Evolutionary conservation across 2,888 invertebrate genomes (phyloP).

Genomic region (Pollenia amentaria): DNA sequence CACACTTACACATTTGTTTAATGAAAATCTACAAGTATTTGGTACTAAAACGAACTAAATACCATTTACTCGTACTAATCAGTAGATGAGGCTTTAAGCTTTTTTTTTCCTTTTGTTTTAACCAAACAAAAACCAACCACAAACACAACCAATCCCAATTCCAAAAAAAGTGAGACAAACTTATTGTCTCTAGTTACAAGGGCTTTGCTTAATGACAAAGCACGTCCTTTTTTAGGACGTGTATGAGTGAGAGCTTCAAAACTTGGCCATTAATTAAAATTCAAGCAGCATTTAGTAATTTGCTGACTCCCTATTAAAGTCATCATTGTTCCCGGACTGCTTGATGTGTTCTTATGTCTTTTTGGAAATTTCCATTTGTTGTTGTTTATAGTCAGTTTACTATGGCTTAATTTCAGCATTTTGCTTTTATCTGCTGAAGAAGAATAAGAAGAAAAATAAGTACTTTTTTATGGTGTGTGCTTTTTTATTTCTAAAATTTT

Average conservation of each 20-base stretch:
- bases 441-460: slow-evolving; percentile 17
- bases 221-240: slow-evolving; percentile 20
- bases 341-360: slow-evolving; percentile 39
- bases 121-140: slow-evolving; percentile 40
- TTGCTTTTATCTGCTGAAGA: neutral
- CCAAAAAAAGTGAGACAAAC: neutral
- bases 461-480: slow-evolving; percentile 47
- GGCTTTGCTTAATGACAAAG: slow-evolving; percentile 57
- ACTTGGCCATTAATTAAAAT: slow-evolving; percentile 81
- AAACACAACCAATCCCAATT: slow-evolving; percentile 39
- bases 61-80: slow-evolving; percentile 45
- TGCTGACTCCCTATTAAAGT: slow-evolving; percentile 66
- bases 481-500: slow-evolving; percentile 26
- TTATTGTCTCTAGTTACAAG: slow-evolving; percentile 25
- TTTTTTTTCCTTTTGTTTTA: neutral
- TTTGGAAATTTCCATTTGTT: slow-evolving; percentile 28
- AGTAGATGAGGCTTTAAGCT: slow-evolving; percentile 51
- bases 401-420: slow-evolving; percentile 36
- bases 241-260: slow-evolving; percentile 13
- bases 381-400: slow-evolving; percentile 36
- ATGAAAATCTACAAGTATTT: slow-evolving; percentile 34
- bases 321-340: slow-evolving; percentile 14
- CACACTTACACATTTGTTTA: slow-evolving; percentile 7
- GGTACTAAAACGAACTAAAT: slow-evolving; percentile 23
- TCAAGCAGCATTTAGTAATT: slow-evolving; percentile 81